Evolutionary conservation across 2,113 vertebrate genomes (phyloP).

Genomic region (Neoarius graeffei): DNA sequence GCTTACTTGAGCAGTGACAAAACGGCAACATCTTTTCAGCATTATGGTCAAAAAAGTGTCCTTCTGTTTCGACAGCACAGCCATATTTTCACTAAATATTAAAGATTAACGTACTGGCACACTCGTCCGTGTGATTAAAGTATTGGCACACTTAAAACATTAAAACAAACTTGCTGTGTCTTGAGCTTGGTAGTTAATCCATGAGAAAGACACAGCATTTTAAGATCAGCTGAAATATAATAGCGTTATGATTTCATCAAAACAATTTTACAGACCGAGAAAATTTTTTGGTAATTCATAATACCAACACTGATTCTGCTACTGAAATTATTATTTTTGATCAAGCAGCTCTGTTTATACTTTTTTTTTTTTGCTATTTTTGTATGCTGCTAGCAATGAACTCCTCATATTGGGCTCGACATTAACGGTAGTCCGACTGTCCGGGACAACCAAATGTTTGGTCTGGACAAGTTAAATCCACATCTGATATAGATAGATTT

Average conservation of each 20-base stretch:
- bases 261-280: neutral
- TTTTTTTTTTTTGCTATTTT: too few species aligned
- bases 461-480: too few species aligned
- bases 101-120: constrained; percentile 10
- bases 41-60: neutral
- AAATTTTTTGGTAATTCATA: too few species aligned
- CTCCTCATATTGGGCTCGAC: too few species aligned
- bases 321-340: neutral
- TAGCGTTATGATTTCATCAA: neutral
- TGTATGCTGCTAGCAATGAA: too few species aligned
- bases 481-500: too few species aligned
- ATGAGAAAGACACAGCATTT: neutral
- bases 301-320: neutral
- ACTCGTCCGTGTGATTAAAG: neutral
- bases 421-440: too few species aligned
- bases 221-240: neutral
- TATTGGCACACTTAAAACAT: neutral
- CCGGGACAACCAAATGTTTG: too few species aligned
- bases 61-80: constrained; percentile 1
- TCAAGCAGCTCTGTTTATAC: too few species aligned
- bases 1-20: neutral
- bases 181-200: neutral
- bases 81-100: constrained; percentile 6
- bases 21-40: neutral
- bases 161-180: neutral